A percentile compares a stretch with the other conserved stretches of the same genome.
Evolutionary conservation across 1,140 invertebrate genomes (phyloP).

Genomic region (Nebria ingens): DNA sequence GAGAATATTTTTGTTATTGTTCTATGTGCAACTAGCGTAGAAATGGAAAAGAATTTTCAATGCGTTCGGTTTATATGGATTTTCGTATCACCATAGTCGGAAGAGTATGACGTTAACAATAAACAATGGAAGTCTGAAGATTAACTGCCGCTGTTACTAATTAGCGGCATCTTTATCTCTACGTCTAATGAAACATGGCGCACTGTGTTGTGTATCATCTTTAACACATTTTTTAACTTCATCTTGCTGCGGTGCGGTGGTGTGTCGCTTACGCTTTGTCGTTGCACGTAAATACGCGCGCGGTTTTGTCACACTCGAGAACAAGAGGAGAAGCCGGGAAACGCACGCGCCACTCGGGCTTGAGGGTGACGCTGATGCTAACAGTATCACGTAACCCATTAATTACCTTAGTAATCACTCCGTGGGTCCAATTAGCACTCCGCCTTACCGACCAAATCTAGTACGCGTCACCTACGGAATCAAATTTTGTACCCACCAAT

Average conservation of each 20-base stretch:
- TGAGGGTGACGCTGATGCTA: not conserved
- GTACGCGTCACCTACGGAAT: slow-evolving; percentile 14
- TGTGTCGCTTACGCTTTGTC: not conserved
- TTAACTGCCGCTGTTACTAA: not conserved
- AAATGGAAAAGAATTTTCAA: too few relatives aligned
- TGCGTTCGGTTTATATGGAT: too few relatives aligned
- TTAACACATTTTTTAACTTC: not conserved
- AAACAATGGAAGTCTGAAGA: not conserved
- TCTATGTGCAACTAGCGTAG: too few relatives aligned
- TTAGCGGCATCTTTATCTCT: slow-evolving; percentile 1
- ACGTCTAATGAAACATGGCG: not conserved
- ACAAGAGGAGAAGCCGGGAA: too few relatives aligned
- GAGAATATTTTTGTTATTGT: too few relatives aligned
- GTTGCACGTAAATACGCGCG: not conserved
- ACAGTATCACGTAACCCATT: slow-evolving; percentile 22
- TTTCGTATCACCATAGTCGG: not conserved
- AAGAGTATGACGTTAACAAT: not conserved
- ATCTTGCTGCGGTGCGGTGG: too few relatives aligned
- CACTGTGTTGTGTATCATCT: slow-evolving; percentile 4
- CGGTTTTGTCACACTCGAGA: too few relatives aligned
- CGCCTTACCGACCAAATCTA: slow-evolving; percentile 13
- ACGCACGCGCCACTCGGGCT: too few relatives aligned
- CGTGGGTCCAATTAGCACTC: slow-evolving; percentile 20
- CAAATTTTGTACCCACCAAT: too few relatives aligned
- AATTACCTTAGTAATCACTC: slow-evolving; percentile 26